Base-by-base conservation (phyloP, 2,888 invertebrate genomes). In the Crioceris asparagi region DNA sequence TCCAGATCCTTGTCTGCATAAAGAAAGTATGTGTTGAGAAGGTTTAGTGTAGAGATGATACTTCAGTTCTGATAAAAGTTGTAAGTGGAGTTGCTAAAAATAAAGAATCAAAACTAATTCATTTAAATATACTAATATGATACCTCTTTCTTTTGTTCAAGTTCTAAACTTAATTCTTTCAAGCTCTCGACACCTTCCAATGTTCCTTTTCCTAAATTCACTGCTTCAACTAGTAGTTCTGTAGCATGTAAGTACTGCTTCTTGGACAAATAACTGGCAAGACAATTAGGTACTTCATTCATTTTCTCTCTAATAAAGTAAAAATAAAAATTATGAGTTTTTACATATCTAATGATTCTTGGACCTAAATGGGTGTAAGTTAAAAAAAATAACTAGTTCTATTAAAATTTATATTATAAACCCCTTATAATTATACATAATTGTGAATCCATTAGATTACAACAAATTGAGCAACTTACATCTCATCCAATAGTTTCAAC, bases 211-310 rank as follows among this genome's bases (percentile, higher is more conserved):
- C 82, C 73, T 38, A 76, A 67, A 11, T 74, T 65, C 2, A 77
- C 65, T 4, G 85, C 84, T 47, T 77, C 77, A 16, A 81, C 79
- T 14, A 90, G 67, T 29, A 85, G 72, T 55, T 82, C 75, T n/a
- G 91, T 87, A 17, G 88, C 90, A 56, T 82, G 83, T 40, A 91
- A 67, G 62, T 87, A 91, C 46, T 87, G 81, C 44, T 87, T 87
- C 44, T 76, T 75, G 6, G 71, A 64, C 44, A 83, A 68, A 53
- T 74, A 75, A 36, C 67, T 69, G 34, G 75, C 74, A 41, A 86
- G 68, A 51, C 75, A 72, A 40, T 76, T 74, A 30, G 83, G 80
- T 39, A 85, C 79, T 60, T 80, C 77, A 46, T 79, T 76, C 48
- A 87, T 66, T 54, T 80, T 76, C 57, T 84, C 83, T 47, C 84